Conservation (phyloP, 2,113 vertebrate species). For the Thalassoma bifasciatum region DNA sequence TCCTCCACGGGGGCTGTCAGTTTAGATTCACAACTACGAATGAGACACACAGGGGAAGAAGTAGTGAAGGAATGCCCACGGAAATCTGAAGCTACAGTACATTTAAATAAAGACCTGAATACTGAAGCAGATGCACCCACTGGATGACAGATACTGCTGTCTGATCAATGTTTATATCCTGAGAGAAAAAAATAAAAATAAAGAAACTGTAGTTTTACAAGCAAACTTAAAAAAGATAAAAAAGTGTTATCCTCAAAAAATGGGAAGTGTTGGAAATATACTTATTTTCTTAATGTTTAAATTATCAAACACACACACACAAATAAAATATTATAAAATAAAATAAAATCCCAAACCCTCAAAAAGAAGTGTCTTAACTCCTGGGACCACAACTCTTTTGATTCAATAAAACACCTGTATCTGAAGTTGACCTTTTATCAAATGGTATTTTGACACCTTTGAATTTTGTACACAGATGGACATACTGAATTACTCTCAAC, state of each 20-base stretch:
- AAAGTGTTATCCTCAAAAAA: neutral
- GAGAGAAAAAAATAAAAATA: neutral
- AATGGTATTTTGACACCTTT: neutral
- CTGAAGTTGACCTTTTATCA: neutral
- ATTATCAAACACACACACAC: too few species aligned
- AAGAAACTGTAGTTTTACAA: neutral
- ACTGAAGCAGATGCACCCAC: slow-evolving; percentile 1
- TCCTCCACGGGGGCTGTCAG: slow-evolving; percentile 80
- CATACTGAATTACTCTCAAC: neutral
- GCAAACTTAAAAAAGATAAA: neutral
- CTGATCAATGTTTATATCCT: neutral
- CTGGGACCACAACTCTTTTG: too few species aligned
- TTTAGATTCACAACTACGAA: slow-evolving; percentile 74
- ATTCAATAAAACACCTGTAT: neutral
- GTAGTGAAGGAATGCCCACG: slow-evolving; percentile 77
- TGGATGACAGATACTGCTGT: neutral
- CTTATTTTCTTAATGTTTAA: too few species aligned
- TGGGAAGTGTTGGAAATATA: neutral
- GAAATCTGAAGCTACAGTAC: slow-evolving; percentile 61
- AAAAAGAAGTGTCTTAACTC: too few species aligned
- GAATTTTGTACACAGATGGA: neutral
- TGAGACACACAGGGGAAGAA: slow-evolving; percentile 67
- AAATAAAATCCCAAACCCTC: too few species aligned
- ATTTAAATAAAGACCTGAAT: slow-evolving; percentile 3
- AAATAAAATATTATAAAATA: too few species aligned